These are phyloP conservation scores for Phyllopteryx taeniolatus DNA, from an alignment of 2,113 vertebrate genomes.

Conservation along the genomic window DNA sequence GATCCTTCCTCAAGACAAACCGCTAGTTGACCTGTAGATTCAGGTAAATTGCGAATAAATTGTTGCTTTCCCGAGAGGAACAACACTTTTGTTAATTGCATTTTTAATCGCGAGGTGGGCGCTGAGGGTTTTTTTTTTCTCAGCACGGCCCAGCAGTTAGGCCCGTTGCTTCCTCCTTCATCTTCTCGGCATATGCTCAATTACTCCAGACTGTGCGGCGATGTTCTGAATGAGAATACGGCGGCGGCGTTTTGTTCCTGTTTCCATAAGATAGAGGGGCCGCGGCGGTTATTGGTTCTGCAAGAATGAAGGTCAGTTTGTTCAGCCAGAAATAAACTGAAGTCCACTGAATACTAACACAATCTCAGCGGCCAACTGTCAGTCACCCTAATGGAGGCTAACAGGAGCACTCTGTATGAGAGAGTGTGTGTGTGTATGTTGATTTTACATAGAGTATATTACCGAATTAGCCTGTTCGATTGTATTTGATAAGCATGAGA, in stretches of 20 bases:
- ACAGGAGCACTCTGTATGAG: constrained; percentile 20
- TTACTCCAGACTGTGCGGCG: not conserved
- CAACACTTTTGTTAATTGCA: constrained; percentile 54
- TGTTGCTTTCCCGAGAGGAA: constrained; percentile 40
- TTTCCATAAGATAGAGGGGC: constrained; percentile 3
- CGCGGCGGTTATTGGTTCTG: constrained; percentile 3
- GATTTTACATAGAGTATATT: not conserved
- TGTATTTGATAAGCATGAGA: constrained; percentile 11
- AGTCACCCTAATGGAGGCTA: constrained; percentile 49
- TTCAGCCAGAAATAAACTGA: constrained; percentile 9
- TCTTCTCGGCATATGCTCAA: constrained; percentile 7
- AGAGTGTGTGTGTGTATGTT: not conserved
- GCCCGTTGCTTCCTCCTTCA: constrained; percentile 7
- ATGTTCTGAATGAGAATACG: constrained; percentile 13
- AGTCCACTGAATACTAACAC: constrained; percentile 33
- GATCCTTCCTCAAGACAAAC: constrained; percentile 58
- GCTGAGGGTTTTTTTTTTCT: constrained; percentile 22
- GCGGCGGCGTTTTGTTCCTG: not conserved
- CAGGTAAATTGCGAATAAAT: constrained; percentile 63
- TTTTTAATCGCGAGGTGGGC: constrained; percentile 31
- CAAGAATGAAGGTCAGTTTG: constrained; percentile 21
- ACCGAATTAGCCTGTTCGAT: not conserved
- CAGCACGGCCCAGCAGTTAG: constrained; percentile 12
- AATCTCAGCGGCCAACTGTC: constrained; percentile 32
- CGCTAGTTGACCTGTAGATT: constrained; percentile 68